phyloP scores from a whole-genome alignment of 2,113 vertebrate species.

The Mixornis gularis region DNA sequence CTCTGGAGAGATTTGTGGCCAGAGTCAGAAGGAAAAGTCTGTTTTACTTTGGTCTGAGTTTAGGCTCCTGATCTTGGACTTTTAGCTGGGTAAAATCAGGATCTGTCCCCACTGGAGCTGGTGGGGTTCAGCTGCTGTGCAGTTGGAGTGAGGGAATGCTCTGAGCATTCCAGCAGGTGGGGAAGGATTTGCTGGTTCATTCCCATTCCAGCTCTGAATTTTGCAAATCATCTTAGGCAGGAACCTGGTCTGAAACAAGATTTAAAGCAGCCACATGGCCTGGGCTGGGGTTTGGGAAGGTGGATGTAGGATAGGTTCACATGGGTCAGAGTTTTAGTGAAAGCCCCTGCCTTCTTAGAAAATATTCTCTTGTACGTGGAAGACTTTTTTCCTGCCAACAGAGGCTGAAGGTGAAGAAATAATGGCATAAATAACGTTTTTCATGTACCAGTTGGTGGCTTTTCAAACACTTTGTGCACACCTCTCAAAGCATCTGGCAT shows the following conservation, averaged over 20 bases:
- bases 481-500: neutral
- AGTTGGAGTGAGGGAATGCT: neutral
- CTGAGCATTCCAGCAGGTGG: neutral
- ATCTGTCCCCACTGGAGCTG: neutral
- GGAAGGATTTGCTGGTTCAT: neutral
- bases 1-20: neutral
- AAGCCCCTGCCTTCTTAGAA: neutral
- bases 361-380: neutral
- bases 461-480: neutral
- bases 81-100: neutral
- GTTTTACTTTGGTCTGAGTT: neutral
- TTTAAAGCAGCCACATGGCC: neutral
- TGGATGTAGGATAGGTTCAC: accelerated
- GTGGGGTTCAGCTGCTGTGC: neutral
- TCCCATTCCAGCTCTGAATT: neutral
- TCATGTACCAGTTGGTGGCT: neutral
- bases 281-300: neutral
- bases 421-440: neutral
- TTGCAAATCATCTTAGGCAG: neutral
- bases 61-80: neutral
- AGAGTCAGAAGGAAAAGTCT: neutral
- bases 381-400: neutral
- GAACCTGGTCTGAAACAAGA: neutral
- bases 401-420: neutral
- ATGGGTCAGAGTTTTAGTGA: neutral